phyloP scores from a whole-genome alignment of 1,140 invertebrate species.

The Brachionus plicatilis region DNA sequence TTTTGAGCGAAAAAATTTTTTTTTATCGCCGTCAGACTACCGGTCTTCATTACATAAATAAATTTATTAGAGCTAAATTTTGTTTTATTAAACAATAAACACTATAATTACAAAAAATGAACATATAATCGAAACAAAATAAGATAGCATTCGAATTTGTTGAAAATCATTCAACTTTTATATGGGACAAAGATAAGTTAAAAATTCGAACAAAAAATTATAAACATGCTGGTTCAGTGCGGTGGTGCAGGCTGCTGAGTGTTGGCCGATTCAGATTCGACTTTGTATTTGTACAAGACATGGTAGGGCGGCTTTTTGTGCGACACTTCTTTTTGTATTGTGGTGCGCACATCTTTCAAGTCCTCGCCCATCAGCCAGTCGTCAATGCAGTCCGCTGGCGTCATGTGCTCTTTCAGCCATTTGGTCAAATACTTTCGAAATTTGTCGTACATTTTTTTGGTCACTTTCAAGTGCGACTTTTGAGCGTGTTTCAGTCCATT shows the following conservation, averaged over 20 bases:
- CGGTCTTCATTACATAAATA: background rate
- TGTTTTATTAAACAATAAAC: background rate
- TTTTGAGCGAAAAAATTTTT: background rate
- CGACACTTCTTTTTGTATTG: background rate
- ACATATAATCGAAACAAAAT: background rate
- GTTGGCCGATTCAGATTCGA: background rate
- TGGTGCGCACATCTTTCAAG: background rate
- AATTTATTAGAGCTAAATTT: background rate
- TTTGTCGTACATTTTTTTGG: slow-evolving; percentile 36
- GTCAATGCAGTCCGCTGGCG: slow-evolving; percentile 11
- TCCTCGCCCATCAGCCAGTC: slow-evolving; percentile 19
- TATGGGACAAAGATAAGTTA: background rate
- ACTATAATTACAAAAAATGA: slow-evolving; percentile 2
- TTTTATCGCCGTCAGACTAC: background rate
- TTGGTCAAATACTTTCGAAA: background rate
- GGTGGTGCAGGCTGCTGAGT: background rate
- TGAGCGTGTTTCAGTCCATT: slow-evolving; percentile 4
- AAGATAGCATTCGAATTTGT: background rate
- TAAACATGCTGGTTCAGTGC: background rate
- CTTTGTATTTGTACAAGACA: slow-evolving; percentile 11
- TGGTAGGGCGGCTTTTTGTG: slow-evolving; percentile 28
- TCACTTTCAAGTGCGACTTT: background rate
- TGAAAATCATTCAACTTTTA: background rate
- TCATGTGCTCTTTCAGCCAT: slow-evolving; percentile 19
- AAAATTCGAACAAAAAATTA: background rate